These are phyloP conservation scores for Scaptomyza reducta DNA, from an alignment of 2,888 invertebrate species.

Conservation along the genomic window DNA sequence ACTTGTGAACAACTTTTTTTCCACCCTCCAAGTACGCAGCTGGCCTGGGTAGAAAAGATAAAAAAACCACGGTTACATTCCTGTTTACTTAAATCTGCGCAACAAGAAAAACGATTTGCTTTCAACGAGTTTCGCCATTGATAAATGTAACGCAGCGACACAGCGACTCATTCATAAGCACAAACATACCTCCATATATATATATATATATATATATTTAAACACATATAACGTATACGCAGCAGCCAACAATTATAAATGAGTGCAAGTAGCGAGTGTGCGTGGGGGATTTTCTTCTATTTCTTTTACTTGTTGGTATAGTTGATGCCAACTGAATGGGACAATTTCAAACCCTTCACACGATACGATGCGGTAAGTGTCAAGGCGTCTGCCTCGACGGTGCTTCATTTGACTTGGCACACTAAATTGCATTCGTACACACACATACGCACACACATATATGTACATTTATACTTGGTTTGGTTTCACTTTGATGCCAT, in stretches of 20 bases:
- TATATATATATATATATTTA: constrained; percentile 24
- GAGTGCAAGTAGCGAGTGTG: constrained; percentile 39
- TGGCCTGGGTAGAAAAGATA: background rate
- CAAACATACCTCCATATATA: background rate
- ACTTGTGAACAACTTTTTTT: constrained; percentile 4
- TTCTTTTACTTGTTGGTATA: constrained; percentile 15
- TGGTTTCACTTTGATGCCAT: constrained; percentile 45
- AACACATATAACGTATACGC: constrained; percentile 57
- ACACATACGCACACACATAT: background rate
- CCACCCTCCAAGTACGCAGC: constrained; percentile 7
- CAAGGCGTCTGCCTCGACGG: constrained; percentile 26
- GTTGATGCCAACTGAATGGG: constrained; percentile 69
- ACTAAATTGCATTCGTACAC: constrained; percentile 36
- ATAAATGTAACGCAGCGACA: constrained; percentile 55
- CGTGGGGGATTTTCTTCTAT: background rate
- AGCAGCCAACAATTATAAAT: constrained; percentile 64
- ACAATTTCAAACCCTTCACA: constrained; percentile 46
- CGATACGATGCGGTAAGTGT: constrained; percentile 37
- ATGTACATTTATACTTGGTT: constrained; percentile 6
- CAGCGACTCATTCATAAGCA: constrained; percentile 23
- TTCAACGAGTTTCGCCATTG: constrained; percentile 50
- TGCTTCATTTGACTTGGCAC: constrained; percentile 54
- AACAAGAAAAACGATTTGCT: constrained; percentile 61
- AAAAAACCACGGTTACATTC: constrained; percentile 45
- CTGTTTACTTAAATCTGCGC: constrained; percentile 65